Conservation (phyloP, 2,113 vertebrate genomes). For the Tupaia tana region DNA sequence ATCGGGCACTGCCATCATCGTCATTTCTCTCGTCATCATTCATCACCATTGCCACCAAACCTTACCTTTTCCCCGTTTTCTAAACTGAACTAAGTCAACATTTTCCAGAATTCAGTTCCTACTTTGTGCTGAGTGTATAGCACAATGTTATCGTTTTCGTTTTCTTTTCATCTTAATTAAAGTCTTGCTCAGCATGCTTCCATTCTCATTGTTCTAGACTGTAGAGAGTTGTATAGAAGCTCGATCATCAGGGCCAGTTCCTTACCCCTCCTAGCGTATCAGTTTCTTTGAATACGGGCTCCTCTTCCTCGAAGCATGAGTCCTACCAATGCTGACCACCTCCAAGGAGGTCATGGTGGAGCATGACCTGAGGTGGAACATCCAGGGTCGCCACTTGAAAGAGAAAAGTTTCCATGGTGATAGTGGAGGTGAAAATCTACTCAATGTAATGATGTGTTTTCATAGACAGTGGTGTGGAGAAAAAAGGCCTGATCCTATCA, state of each 20-base stretch:
- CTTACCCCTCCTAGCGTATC: fast-evolving
- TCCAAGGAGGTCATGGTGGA: neutral
- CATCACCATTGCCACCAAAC: neutral
- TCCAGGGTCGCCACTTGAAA: neutral
- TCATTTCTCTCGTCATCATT: neutral
- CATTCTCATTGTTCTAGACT: neutral
- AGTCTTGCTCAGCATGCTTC: neutral
- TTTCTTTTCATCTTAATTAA: neutral
- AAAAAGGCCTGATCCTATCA: neutral
- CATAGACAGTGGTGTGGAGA: neutral
- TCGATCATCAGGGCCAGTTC: neutral
- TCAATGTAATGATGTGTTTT: constrained; percentile 1
- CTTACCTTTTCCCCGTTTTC: neutral
- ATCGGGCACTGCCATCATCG: neutral
- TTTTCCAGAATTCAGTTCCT: neutral
- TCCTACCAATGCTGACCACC: neutral
- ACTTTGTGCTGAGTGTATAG: neutral
- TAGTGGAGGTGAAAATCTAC: constrained; percentile 3
- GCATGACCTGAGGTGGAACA: neutral
- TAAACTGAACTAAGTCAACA: neutral
- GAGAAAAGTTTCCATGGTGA: neutral
- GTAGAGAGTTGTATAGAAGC: neutral
- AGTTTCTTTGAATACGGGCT: neutral
- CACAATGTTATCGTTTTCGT: neutral
- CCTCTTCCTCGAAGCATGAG: neutral